phyloP scores from a whole-genome alignment of 1,140 invertebrate species.

The Drosophila varians region DNA sequence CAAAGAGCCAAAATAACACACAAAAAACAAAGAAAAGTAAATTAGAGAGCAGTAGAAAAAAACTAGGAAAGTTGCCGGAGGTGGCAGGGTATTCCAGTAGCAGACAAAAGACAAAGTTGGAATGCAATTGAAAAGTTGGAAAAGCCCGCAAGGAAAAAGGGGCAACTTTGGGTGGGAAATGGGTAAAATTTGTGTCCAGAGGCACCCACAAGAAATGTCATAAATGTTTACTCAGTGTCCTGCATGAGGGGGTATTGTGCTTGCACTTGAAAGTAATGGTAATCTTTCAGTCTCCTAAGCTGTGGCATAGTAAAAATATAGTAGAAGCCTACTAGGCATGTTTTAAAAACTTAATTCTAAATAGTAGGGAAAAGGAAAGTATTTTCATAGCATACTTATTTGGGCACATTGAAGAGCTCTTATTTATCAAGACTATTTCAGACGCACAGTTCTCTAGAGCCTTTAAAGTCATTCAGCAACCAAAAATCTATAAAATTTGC shows the following conservation, averaged over 20 bases:
- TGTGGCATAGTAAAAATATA: no score
- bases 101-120: slow-evolving; percentile 63
- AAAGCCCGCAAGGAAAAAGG: slow-evolving; percentile 15
- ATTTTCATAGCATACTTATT: neutral
- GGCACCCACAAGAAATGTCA: slow-evolving; percentile 56
- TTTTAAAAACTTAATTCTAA: no score
- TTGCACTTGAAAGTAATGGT: no score
- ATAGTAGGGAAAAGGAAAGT: no score
- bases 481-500: neutral
- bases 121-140: slow-evolving; percentile 74
- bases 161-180: no score
- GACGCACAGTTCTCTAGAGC: no score
- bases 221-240: slow-evolving; percentile 54
- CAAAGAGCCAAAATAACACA: slow-evolving; percentile 27
- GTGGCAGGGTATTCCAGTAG: slow-evolving; percentile 27
- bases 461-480: slow-evolving; percentile 8
- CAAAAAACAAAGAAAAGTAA: slow-evolving; percentile 40
- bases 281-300: no score
- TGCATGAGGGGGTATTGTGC: neutral
- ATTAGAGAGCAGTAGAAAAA: slow-evolving; percentile 27
- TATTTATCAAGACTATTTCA: neutral
- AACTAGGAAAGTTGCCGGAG: slow-evolving; percentile 11
- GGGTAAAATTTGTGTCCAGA: slow-evolving; percentile 1
- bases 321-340: no score
- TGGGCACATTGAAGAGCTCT: neutral